phyloP scores from a whole-genome alignment of 1,140 invertebrate species.

The Diploscapter pachys region DNA sequence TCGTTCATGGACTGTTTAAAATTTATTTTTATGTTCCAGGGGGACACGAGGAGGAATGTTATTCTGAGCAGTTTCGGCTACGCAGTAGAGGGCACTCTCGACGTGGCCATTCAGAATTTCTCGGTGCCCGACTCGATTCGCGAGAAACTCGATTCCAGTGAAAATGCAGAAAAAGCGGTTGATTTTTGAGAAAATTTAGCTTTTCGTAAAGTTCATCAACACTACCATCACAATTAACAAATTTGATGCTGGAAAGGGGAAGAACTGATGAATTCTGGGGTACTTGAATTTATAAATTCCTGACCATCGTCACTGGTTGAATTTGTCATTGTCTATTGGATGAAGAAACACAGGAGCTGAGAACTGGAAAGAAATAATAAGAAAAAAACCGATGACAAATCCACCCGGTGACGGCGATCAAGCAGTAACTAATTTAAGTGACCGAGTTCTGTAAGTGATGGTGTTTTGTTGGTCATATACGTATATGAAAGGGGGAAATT shows the following conservation, averaged over 20 bases:
- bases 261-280: constrained; percentile 32
- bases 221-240: neutral
- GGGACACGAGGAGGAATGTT: constrained; percentile 79
- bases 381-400: too few relatives aligned
- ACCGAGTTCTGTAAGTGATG: too few relatives aligned
- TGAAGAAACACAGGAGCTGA: too few relatives aligned
- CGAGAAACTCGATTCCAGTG: constrained; percentile 38
- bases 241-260: constrained; percentile 9
- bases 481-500: too few relatives aligned
- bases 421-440: too few relatives aligned
- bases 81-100: constrained; percentile 75
- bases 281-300: too few relatives aligned
- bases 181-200: constrained; percentile 25
- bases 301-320: too few relatives aligned
- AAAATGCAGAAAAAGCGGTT: constrained; percentile 61
- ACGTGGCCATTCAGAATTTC: constrained; percentile 71
- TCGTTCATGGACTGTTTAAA: constrained; percentile 9
- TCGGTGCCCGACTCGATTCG: constrained; percentile 50
- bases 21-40: constrained; percentile 65
- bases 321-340: too few relatives aligned
- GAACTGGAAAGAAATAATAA: too few relatives aligned
- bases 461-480: too few relatives aligned
- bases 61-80: constrained; percentile 88
- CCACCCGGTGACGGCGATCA: too few relatives aligned
- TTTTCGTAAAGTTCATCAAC: too few relatives aligned